Percentiles rank a stretch among this genome's conserved stretches.
Evolutionary conservation across 2,888 invertebrate species (phyloP).

Genomic region (Gastracanthus pulcherrimus): DNA sequence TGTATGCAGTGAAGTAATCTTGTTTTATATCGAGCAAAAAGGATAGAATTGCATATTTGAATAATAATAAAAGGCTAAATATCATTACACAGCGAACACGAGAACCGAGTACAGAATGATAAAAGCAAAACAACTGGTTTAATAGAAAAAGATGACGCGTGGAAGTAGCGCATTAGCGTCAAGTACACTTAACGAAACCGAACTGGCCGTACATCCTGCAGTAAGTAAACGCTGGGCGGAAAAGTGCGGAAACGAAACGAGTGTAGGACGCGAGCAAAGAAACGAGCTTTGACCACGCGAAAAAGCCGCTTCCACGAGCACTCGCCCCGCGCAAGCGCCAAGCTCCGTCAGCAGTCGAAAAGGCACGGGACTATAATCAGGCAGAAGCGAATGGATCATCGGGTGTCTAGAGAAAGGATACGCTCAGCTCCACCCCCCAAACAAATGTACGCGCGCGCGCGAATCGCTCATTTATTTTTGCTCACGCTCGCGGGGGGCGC

Average conservation of each 20-base stretch:
- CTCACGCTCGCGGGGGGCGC: conserved; percentile 58
- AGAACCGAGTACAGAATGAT: not conserved
- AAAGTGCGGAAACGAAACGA: conserved; percentile 10
- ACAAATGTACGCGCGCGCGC: not conserved
- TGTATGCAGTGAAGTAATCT: too few species aligned
- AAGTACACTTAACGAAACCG: not conserved
- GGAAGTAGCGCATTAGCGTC: not conserved
- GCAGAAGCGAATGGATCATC: not conserved
- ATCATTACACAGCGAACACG: not conserved
- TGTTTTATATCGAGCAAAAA: too few species aligned
- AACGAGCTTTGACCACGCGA: conserved; percentile 32
- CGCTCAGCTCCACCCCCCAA: not conserved
- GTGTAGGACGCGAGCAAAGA: not conserved
- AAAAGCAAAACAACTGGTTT: not conserved
- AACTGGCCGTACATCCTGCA: not conserved
- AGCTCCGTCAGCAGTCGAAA: not conserved
- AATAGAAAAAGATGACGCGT: not conserved
- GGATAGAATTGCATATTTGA: too few species aligned
- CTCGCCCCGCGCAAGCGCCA: not conserved
- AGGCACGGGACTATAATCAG: conserved; percentile 5
- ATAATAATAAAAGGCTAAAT: too few species aligned
- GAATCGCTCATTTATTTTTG: conserved; percentile 65
- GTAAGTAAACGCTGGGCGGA: conserved; percentile 10
- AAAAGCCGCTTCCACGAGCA: not conserved
- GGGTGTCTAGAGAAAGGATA: not conserved